Percentiles rank a stretch among this genome's conserved stretches.
phyloP scores from a whole-genome alignment of 2,797 vertebrate genomes.

The Chaetophractus vellerosus region DNA sequence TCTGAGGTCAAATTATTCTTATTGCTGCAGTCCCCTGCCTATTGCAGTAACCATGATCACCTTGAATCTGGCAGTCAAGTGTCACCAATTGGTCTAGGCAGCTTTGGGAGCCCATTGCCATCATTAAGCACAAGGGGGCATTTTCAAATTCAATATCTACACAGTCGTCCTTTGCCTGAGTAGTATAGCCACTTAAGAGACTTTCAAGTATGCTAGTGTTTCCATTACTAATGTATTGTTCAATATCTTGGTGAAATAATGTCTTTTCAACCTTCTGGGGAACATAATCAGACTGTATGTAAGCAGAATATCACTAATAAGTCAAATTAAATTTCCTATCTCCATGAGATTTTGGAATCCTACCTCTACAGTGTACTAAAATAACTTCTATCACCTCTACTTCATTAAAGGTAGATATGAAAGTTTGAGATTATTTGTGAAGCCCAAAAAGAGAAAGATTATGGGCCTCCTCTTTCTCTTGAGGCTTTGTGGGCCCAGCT shows the following conservation, averaged over 20 bases:
- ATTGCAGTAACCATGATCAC: background rate
- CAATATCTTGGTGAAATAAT: background rate
- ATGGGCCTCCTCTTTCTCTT: too few species aligned
- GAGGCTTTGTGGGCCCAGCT: too few species aligned
- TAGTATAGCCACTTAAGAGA: background rate
- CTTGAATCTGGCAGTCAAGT: background rate
- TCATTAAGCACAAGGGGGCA: background rate
- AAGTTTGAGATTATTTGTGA: too few species aligned
- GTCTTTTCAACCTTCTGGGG: too few species aligned
- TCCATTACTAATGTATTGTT: background rate
- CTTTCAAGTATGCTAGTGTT: background rate
- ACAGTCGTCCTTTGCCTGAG: background rate
- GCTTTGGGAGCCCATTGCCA: background rate
- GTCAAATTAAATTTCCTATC: background rate
- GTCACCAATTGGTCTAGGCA: background rate
- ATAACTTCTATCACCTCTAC: too few species aligned
- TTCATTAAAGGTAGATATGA: too few species aligned
- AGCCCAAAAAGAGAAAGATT: too few species aligned
- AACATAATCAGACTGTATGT: too few species aligned
- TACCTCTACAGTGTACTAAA: too few species aligned
- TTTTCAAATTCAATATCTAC: background rate
- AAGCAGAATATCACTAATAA: background rate
- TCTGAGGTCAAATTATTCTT: background rate
- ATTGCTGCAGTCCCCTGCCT: background rate
- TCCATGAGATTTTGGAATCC: background rate